Percentiles rank a stretch among this genome's conserved stretches.
These are phyloP conservation scores for Aradophagus sp. DNA, from an alignment of 1,140 invertebrate genomes.

Conservation along the genomic window DNA sequence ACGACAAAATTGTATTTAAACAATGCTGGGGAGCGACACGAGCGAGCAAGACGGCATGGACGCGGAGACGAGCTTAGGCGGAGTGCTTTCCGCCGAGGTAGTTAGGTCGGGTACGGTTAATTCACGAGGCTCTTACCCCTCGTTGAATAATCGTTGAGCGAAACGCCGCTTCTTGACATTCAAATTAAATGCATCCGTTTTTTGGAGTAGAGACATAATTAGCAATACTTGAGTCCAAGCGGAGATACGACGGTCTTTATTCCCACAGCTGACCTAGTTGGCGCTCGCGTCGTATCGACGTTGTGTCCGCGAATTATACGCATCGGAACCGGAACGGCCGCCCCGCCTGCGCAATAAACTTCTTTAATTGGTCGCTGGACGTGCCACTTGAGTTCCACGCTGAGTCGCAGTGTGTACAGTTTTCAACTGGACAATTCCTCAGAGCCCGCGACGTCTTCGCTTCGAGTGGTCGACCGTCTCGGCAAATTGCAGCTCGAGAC, in stretches of 20 bases:
- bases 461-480: slow-evolving; percentile 7
- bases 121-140: slow-evolving; percentile 65
- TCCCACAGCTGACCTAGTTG: slow-evolving; percentile 35
- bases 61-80: slow-evolving; percentile 51
- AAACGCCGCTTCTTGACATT: slow-evolving; percentile 61
- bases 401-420: slow-evolving; percentile 10
- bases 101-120: slow-evolving; percentile 65
- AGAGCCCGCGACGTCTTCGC: slow-evolving; percentile 4
- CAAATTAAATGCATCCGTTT: slow-evolving; percentile 64
- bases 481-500: slow-evolving; percentile 12
- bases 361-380: slow-evolving; percentile 38
- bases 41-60: slow-evolving; percentile 61
- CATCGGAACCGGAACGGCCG: too few species aligned
- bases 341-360: slow-evolving; percentile 15
- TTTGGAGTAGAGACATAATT: slow-evolving; percentile 61
- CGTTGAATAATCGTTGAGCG: slow-evolving; percentile 68
- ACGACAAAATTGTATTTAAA: slow-evolving; percentile 77
- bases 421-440: slow-evolving; percentile 18
- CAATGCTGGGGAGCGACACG: slow-evolving; percentile 68
- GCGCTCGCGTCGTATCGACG: slow-evolving; percentile 1
- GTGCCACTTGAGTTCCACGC: slow-evolving; percentile 9
- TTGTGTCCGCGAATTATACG: slow-evolving; percentile 21
- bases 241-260: slow-evolving; percentile 37
- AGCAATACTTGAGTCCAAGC: too few species aligned
- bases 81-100: slow-evolving; percentile 46